Conservation (phyloP, 2,113 vertebrate species). For the Oreocharis arfaki region DNA sequence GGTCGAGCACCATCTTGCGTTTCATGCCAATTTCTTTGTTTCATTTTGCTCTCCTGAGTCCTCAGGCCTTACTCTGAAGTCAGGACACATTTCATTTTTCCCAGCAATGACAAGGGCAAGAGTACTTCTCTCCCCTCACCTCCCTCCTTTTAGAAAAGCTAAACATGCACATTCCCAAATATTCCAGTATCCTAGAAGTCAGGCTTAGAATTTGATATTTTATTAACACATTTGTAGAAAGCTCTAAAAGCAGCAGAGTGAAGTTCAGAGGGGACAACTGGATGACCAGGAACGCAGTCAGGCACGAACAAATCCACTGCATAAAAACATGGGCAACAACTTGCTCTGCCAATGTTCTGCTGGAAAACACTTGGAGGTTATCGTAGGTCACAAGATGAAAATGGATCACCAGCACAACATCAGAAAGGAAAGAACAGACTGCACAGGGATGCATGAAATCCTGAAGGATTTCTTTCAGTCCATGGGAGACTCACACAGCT, state of each 20-base stretch:
- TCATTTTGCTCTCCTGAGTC: neutral
- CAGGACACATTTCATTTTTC: neutral
- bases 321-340: neutral
- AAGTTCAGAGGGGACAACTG: neutral
- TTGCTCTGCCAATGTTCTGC: neutral
- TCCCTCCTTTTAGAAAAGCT: neutral
- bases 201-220: neutral
- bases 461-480: neutral
- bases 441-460: neutral
- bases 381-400: neutral
- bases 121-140: neutral
- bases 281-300: neutral
- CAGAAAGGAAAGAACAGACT: neutral
- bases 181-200: neutral
- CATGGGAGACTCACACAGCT: neutral
- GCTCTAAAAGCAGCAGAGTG: neutral
- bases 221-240: neutral
- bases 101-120: neutral
- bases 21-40: neutral
- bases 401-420: rapidly evolving
- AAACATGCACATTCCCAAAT: neutral
- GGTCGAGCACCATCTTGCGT: neutral
- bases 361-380: neutral
- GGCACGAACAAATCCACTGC: neutral
- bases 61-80: neutral